Evolutionary conservation across 2,888 invertebrate genomes (phyloP), one percentile per base, ranked within the genome.

Genomic region (Pachymerium ferrugineum): DNA sequence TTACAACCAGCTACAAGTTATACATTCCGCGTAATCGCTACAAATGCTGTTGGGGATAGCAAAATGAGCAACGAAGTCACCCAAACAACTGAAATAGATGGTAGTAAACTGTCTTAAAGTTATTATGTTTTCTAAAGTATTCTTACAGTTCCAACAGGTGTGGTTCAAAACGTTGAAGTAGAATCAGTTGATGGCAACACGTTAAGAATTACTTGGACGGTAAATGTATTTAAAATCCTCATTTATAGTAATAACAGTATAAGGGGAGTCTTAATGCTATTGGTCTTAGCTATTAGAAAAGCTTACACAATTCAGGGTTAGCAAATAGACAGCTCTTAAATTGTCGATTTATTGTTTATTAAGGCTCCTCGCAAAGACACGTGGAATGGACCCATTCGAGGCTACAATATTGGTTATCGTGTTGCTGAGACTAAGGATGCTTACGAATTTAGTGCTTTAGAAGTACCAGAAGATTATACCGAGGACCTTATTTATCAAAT

Each of bases 41-140:
- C 70, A 73, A 75, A 75, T 70, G 73, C 35, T 16, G 67, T 75
- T 54, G 75, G 75, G 4, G 31, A 62, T 5, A 70, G 75, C 22
- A 74, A 74, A 25, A 73, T 30, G 16, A 75, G 74, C 62, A 67
- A 73, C 12, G 35, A 28, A 19, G 73, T 67, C 14, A 69, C 70
- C 5, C 70, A 28, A 38, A 54, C 70, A 12, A 75, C 75, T 8
- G 25, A 72, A 16, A 74, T 73, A 70, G 75, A 75, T 71, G 75
- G 75, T 74, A 72, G 12, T 35, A 12, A 35, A 8, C 8, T 35
- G 8, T 8, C 12, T 12, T 35, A 12, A 35, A 35, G 12, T 35
- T 12, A 35, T 12, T 12, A 12, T 35, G 38, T 35, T 8, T 35
- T 8, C 8, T 35, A 35, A 35, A 35, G 8, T 35, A 12, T 12